phyloP scores from a whole-genome alignment of 2,113 vertebrate species.

The Syrmaticus mikado region DNA sequence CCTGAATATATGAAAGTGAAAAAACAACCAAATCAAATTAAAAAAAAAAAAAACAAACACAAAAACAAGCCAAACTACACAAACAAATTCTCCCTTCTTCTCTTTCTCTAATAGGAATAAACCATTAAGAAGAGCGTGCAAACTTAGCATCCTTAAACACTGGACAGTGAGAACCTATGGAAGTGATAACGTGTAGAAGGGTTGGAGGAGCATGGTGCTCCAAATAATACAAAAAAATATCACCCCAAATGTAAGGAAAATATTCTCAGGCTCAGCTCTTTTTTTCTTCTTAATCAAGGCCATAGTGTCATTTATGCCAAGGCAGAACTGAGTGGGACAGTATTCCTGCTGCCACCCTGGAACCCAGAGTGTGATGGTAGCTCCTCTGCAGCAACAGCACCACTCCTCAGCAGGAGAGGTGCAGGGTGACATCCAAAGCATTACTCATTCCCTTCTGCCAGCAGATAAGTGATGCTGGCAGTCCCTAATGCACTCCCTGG shows the following conservation, averaged over 20 bases:
- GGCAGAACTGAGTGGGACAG: background rate
- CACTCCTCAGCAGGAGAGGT: background rate
- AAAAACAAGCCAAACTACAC: background rate
- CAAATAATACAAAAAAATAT: background rate
- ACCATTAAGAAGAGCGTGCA: background rate
- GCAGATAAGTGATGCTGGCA: slow-evolving; percentile 16
- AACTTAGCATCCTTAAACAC: background rate
- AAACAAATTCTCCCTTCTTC: background rate
- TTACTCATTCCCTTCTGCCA: slow-evolving; percentile 45
- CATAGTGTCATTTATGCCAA: background rate
- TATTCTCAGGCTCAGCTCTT: background rate
- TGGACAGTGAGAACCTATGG: background rate
- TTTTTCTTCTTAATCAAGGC: background rate
- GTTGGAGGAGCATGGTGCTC: fast-evolving
- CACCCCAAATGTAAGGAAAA: background rate
- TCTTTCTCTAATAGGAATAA: background rate
- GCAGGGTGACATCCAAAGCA: slow-evolving; percentile 46
- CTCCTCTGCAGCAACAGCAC: background rate
- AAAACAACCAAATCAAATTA: background rate
- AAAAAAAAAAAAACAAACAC: background rate
- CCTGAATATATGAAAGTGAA: background rate
- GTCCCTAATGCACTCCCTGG: background rate
- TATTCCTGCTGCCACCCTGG: background rate
- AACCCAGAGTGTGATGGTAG: background rate
- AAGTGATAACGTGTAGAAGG: background rate